Evolutionary conservation across 2,113 vertebrate species (phyloP), one percentile per base, ranked within the genome.

Genomic region (Perca schrenkii): DNA sequence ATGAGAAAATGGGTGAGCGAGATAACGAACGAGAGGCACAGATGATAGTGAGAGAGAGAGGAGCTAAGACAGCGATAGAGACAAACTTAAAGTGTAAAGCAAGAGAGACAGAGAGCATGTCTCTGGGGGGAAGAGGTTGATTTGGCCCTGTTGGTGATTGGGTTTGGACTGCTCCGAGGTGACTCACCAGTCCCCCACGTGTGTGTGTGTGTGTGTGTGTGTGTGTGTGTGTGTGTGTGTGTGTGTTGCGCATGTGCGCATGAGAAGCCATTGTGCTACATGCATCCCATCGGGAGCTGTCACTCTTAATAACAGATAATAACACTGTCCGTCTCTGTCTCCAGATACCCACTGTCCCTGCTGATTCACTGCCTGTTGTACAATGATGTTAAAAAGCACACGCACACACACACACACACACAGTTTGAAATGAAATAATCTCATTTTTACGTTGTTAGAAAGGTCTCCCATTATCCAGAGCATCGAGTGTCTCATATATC

Each of bases 251-350:
- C n/a, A n/a, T n/a, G 47, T 34, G 71, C 76, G 17, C 65, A 28
- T 68, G 58, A 69, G 74, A 57, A 53, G 62, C 50, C 34, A 3
- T 65, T 78, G 64, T 70, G 70, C 65, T 77, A 74, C 2, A 15
- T 70, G 53, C 28, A 63, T 53, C 79, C 81, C 54, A 62, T 86
- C 69, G 66, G 78, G 80, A 88, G 73, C 84, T 89, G 89, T 77
- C 89, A 87, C 47, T 88, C 83, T 86, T 88, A 79, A 83, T 88
- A 84, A 87, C 47, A 74, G 80, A 90, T 83, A 89, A 90, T 92
- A 81, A 83, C 77, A 78, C 79, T 77, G 80, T 87, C 81, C 64
- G 66, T 86, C 47, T 74, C 82, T 58, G 19, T 85, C 86, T 86
- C 76, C 83, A 80, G 87, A 82, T 83, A 71, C 78, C 58, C 54